Conservation (phyloP, 2,888 invertebrate genomes). For the Chironomus riparius region DNA sequence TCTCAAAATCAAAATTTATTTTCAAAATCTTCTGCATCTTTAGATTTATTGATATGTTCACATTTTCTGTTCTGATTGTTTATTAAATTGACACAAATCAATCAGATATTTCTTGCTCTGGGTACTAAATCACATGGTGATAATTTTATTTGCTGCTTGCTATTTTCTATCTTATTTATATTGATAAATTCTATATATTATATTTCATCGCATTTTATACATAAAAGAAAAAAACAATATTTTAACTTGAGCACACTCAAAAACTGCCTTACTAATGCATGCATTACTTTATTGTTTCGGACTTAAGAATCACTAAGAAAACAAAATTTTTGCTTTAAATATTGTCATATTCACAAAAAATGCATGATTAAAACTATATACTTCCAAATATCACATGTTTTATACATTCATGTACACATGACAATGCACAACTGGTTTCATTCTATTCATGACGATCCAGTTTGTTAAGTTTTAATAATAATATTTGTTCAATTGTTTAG, state of each 20-base stretch:
- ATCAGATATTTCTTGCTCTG: background rate
- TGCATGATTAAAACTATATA: background rate
- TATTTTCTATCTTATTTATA: background rate
- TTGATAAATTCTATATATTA: background rate
- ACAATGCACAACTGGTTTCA: background rate
- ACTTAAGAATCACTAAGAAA: background rate
- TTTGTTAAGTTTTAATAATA: conserved; percentile 22
- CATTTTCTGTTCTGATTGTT: background rate
- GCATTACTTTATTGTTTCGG: background rate
- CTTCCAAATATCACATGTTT: conserved; percentile 1
- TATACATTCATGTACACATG: background rate
- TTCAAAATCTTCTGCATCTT: background rate
- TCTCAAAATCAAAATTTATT: conserved; percentile 12
- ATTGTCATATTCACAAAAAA: background rate
- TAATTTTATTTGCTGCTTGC: background rate
- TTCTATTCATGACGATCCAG: background rate
- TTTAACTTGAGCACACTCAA: background rate
- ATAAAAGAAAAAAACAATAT: too few relatives aligned
- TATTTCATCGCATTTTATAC: too few relatives aligned
- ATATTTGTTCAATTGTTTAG: conserved; percentile 19
- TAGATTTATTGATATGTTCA: conserved; percentile 4
- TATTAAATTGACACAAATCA: background rate
- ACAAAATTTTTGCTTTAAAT: background rate
- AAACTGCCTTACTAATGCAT: background rate
- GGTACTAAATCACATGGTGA: background rate